A percentile compares a stretch with the other conserved stretches of the same genome.
These are phyloP conservation scores for Drosophila nannoptera DNA, from an alignment of 1,140 invertebrate genomes.

Conservation along the genomic window DNA sequence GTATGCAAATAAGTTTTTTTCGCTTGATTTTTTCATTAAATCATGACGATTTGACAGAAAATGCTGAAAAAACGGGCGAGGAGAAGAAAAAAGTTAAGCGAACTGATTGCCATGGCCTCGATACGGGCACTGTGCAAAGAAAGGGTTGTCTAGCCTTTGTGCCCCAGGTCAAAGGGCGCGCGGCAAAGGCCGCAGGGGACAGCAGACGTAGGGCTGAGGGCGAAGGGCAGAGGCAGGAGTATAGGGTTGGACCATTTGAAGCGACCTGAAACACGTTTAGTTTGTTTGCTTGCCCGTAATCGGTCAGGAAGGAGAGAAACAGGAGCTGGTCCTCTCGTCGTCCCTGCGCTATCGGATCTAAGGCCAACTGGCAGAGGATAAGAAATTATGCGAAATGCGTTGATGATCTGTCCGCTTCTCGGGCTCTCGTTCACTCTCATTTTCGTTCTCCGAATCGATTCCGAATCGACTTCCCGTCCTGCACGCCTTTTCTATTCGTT, in stretches of 20 bases:
- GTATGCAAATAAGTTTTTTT: constrained; percentile 77
- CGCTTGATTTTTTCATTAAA: constrained; percentile 75
- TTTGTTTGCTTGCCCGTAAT: constrained; percentile 55
- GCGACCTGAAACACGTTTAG: constrained; percentile 42
- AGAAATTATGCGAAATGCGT: constrained; percentile 27
- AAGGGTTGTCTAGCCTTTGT: constrained; percentile 42
- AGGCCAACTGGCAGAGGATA: no score
- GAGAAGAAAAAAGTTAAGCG: constrained; percentile 5
- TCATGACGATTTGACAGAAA: constrained; percentile 76
- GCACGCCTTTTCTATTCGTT: constrained; percentile 25
- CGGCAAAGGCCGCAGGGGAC: neutral
- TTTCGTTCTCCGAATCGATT: neutral
- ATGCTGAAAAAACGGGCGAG: constrained; percentile 33
- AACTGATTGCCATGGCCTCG: constrained; percentile 34
- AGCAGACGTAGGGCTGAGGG: neutral
- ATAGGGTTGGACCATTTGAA: neutral
- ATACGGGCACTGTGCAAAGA: constrained; percentile 53
- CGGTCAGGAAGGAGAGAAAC: constrained; percentile 2
- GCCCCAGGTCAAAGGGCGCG: constrained; percentile 19
- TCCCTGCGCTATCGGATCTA: no score
- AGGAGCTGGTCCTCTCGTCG: neutral
- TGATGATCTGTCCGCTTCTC: no score
- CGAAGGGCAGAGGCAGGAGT: neutral
- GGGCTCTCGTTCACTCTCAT: neutral
- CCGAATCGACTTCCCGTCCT: neutral